phyloP scores from a whole-genome alignment of 1,140 invertebrate genomes.

The Nautilus pompilius region DNA sequence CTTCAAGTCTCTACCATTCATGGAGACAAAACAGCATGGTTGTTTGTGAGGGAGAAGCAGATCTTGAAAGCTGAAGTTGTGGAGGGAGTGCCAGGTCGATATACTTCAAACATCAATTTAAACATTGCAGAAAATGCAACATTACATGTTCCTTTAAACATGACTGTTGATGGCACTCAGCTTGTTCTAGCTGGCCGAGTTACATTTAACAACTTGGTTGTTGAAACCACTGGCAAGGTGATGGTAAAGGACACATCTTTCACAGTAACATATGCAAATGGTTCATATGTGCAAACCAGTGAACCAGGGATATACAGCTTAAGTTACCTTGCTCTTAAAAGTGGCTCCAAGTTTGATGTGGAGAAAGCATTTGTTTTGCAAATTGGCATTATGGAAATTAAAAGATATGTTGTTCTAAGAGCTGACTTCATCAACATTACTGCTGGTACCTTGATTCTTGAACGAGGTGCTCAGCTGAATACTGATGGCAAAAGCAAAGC shows the following conservation, averaged over 20 bases:
- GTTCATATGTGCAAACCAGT: constrained; percentile 21
- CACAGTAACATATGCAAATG: constrained; percentile 25
- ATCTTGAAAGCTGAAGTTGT: constrained; percentile 26
- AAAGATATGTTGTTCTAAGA: constrained; percentile 26
- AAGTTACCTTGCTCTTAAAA: constrained; percentile 24
- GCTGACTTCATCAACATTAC: constrained; percentile 25
- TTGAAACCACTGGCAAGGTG: constrained; percentile 27
- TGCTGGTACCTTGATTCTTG: constrained; percentile 26
- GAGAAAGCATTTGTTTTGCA: constrained; percentile 23
- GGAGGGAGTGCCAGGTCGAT: constrained; percentile 23
- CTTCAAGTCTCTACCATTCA: constrained; percentile 20
- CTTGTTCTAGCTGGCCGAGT: constrained; percentile 25
- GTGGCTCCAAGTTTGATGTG: constrained; percentile 22
- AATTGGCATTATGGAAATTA: constrained; percentile 31
- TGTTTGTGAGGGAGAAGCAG: constrained; percentile 25
- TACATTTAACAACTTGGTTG: constrained; percentile 34
- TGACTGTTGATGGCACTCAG: constrained; percentile 27
- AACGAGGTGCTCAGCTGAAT: constrained; percentile 28
- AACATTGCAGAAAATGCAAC: constrained; percentile 23
- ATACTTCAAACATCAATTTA: constrained; percentile 29
- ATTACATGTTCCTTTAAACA: constrained; percentile 29
- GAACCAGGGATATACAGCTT: constrained; percentile 23
- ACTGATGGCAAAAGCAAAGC: constrained; percentile 19
- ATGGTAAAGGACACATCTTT: constrained; percentile 30
- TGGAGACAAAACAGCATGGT: constrained; percentile 33